A percentile compares a stretch with the other conserved stretches of the same genome.
Conservation (phyloP, 53 echinoderm and acorn worm species). For the Hippasteria phrygiana region DNA sequence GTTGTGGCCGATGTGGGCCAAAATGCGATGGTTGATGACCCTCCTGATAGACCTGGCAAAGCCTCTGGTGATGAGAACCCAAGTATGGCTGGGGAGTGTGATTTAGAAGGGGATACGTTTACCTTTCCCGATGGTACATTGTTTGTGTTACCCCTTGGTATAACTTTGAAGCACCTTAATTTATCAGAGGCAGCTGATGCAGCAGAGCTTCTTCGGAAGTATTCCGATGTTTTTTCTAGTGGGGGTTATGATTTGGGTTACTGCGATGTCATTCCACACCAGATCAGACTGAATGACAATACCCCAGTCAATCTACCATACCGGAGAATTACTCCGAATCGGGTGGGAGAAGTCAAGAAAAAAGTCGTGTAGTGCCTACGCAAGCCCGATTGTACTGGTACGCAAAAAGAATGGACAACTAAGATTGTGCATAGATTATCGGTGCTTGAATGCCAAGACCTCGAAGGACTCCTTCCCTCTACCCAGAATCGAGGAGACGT, state of each 20-base stretch:
- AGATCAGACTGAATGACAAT: slow-evolving; percentile 51
- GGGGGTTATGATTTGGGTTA: slow-evolving; percentile 63
- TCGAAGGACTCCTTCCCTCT: slow-evolving; percentile 67
- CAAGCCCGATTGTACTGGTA: slow-evolving; percentile 8
- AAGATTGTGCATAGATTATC: too few species aligned
- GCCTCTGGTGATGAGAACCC: neutral
- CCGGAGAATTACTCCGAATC: slow-evolving; percentile 72
- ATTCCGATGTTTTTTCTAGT: slow-evolving; percentile 57
- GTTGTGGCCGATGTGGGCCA: neutral
- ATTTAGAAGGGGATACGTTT: slow-evolving; percentile 32
- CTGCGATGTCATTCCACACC: too few species aligned
- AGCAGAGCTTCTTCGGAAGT: slow-evolving; percentile 38
- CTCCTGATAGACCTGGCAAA: neutral
- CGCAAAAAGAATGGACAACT: too few species aligned
- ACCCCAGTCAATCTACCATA: slow-evolving; percentile 57
- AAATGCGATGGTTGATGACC: neutral
- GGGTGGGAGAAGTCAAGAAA: slow-evolving; percentile 70
- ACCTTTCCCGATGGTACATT: slow-evolving; percentile 27
- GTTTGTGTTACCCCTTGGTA: slow-evolving; percentile 17
- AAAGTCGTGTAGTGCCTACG: slow-evolving; percentile 64
- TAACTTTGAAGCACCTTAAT: slow-evolving; percentile 16
- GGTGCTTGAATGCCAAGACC: slow-evolving; percentile 52
- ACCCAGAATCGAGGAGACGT: too few species aligned
- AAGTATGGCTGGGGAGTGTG: neutral
- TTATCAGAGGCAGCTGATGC: neutral